These are phyloP conservation scores for Chrysolina oricalcia DNA, from an alignment of 2,888 invertebrate genomes.

Conservation along the genomic window DNA sequence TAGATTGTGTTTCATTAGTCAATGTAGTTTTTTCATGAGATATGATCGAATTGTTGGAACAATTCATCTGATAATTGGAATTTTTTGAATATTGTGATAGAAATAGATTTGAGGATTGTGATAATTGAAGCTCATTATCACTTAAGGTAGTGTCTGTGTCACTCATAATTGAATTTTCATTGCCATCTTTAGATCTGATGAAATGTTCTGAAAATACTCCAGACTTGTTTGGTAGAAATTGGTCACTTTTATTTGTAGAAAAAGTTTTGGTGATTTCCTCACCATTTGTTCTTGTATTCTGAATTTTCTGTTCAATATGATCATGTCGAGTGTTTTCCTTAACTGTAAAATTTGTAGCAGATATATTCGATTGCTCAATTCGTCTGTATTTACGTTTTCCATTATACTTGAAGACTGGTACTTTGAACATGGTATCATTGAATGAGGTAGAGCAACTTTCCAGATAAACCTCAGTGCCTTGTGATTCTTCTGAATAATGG, in stretches of 20 bases:
- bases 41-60: too few relatives aligned
- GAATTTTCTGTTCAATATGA: not conserved
- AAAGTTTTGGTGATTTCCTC: not conserved
- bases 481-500: not conserved
- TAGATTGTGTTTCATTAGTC: not conserved
- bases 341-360: not conserved
- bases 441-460: not conserved
- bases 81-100: not conserved
- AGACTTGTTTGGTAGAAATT: not conserved
- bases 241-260: not conserved
- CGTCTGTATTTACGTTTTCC: not conserved
- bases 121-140: not conserved
- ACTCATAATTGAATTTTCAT: not conserved
- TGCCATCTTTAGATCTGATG: not conserved
- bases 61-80: not conserved
- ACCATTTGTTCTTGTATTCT: not conserved
- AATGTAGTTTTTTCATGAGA: not conserved
- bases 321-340: not conserved
- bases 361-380: not conserved
- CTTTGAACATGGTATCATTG: not conserved
- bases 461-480: constrained; percentile 2
- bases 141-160: not conserved
- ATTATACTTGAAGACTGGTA: not conserved
- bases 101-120: not conserved
- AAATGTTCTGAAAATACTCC: not conserved